These are phyloP conservation scores for Callocephalon fimbriatum DNA, from an alignment of 2,113 vertebrate genomes.

Conservation along the genomic window DNA sequence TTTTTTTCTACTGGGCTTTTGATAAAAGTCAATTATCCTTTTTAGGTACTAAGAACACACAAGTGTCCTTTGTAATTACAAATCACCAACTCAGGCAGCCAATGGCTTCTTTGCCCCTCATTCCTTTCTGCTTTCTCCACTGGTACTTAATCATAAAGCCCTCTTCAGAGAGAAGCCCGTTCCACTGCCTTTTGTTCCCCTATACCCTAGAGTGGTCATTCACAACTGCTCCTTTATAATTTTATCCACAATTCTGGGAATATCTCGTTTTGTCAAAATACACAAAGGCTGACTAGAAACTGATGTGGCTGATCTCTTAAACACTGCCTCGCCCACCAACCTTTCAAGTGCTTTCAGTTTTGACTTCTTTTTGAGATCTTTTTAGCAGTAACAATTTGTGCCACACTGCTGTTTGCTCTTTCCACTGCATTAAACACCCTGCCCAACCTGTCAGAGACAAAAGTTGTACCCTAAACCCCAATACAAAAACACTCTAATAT, in stretches of 20 bases:
- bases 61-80: background rate
- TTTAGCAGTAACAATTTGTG: background rate
- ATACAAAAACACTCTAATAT: background rate
- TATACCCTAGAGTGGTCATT: background rate
- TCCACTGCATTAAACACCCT: background rate
- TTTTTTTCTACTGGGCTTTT: background rate
- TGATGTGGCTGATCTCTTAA: background rate
- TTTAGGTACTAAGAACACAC: background rate
- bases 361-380: background rate
- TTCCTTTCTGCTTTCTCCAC: background rate
- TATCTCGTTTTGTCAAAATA: background rate
- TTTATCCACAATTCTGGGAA: background rate
- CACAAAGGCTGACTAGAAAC: background rate
- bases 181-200: background rate
- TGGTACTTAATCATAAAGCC: background rate
- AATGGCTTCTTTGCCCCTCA: background rate
- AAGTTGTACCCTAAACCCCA: background rate
- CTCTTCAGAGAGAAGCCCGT: background rate
- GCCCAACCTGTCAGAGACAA: background rate
- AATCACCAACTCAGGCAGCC: background rate
- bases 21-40: background rate
- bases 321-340: background rate
- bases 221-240: background rate
- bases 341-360: background rate
- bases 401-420: background rate